A percentile compares a stretch with the other conserved stretches of the same genome.
Conservation (phyloP, 2,888 invertebrate species). For the Eupithecia tripunctaria region DNA sequence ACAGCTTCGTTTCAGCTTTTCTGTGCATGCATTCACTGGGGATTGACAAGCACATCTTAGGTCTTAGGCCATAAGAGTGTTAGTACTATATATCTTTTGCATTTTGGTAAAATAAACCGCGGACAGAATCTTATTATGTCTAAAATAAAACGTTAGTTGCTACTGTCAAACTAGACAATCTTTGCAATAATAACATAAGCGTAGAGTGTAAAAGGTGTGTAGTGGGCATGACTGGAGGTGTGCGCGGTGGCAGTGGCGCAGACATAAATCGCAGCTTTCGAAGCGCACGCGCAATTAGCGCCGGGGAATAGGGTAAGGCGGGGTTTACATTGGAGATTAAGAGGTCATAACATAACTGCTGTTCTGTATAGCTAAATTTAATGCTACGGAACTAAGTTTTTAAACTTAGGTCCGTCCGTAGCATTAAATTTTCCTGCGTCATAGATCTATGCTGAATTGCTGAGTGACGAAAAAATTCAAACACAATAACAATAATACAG, state of each 20-base stretch:
- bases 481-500: background rate
- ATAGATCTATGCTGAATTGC: too few species aligned
- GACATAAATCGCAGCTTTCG: conserved; percentile 29
- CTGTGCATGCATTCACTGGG: too few species aligned
- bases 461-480: too few species aligned
- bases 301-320: conserved; percentile 19
- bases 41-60: too few species aligned
- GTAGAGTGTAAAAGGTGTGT: conserved; percentile 20
- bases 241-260: conserved; percentile 14
- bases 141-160: background rate
- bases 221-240: conserved; percentile 32
- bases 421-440: too few species aligned
- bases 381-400: too few species aligned
- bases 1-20: too few species aligned
- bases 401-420: background rate
- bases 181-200: conserved; percentile 4
- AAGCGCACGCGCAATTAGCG: conserved; percentile 34
- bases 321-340: background rate
- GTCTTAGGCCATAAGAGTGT: too few species aligned
- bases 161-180: background rate
- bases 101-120: background rate
- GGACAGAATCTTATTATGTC: background rate
- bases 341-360: background rate
- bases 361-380: too few species aligned
- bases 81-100: too few species aligned